Percentiles rank a stretch among this genome's conserved stretches.
phyloP scores from a whole-genome alignment of 2,888 invertebrate species.

The Apodemia duryi region DNA sequence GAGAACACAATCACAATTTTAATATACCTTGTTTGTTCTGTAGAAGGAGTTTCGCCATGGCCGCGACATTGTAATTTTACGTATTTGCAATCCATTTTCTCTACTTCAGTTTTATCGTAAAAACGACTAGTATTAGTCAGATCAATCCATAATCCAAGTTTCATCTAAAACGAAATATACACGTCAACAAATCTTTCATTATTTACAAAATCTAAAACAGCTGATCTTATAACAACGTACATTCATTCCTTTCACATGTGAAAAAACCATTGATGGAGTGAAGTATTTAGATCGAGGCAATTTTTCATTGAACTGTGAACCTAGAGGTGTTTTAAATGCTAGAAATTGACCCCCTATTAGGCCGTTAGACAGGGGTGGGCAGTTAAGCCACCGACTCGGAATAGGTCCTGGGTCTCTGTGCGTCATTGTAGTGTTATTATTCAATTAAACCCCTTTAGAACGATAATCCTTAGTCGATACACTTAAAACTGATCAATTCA shows the following conservation, averaged over 20 bases:
- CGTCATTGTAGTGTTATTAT: slow-evolving; percentile 45
- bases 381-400: slow-evolving; percentile 92
- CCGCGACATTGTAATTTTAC: slow-evolving; percentile 94
- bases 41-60: slow-evolving; percentile 94
- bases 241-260: slow-evolving; percentile 86
- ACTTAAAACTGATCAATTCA: not conserved
- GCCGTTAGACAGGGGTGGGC: slow-evolving; percentile 88
- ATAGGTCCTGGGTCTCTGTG: slow-evolving; percentile 80
- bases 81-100: slow-evolving; percentile 87
- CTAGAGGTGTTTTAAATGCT: slow-evolving; percentile 96
- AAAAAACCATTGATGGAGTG: slow-evolving; percentile 92
- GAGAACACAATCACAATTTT: not conserved
- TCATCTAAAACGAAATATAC: slow-evolving; percentile 77
- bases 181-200: slow-evolving; percentile 27
- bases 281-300: slow-evolving; percentile 92
- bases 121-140: slow-evolving; percentile 96
- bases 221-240: slow-evolving; percentile 57
- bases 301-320: slow-evolving; percentile 88
- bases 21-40: slow-evolving; percentile 84
- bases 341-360: slow-evolving; percentile 91
- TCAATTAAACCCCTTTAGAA: slow-evolving; percentile 4
- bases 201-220: slow-evolving; percentile 18
- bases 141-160: slow-evolving; percentile 97
- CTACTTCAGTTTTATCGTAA: slow-evolving; percentile 91
- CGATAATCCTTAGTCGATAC: not conserved